phyloP scores from a whole-genome alignment of 2,888 invertebrate genomes.

The Meteorus colon region DNA sequence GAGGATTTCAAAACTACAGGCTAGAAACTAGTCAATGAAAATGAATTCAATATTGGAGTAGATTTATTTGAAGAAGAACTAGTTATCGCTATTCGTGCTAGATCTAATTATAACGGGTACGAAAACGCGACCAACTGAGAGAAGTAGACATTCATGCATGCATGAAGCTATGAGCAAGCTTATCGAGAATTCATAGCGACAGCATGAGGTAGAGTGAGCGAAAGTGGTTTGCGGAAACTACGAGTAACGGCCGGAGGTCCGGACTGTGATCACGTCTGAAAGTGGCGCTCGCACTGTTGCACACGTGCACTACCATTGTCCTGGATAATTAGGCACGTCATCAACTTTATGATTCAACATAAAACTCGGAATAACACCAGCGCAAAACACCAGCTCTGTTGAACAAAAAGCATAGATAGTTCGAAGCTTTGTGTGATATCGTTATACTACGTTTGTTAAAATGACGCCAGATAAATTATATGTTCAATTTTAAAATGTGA shows the following conservation, averaged over 20 bases:
- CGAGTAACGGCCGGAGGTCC: conserved; percentile 24
- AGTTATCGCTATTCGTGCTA: neutral
- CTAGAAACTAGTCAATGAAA: neutral
- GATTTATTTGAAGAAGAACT: neutral
- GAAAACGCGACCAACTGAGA: conserved; percentile 41
- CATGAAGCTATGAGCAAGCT: conserved; percentile 36
- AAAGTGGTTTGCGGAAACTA: conserved; percentile 21
- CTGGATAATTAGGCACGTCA: conserved; percentile 63
- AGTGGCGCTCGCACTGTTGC: conserved; percentile 33
- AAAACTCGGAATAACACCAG: conserved; percentile 52
- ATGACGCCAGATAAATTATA: too few species aligned
- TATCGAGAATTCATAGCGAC: conserved; percentile 33
- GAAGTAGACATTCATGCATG: conserved; percentile 51
- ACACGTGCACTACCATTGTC: conserved; percentile 50
- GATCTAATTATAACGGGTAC: conserved; percentile 8
- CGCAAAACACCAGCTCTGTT: neutral
- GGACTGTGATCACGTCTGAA: conserved; percentile 16
- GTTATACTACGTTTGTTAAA: too few species aligned
- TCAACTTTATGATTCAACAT: conserved; percentile 60
- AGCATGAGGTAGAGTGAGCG: conserved; percentile 35
- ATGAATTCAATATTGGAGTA: neutral
- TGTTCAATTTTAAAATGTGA: too few species aligned
- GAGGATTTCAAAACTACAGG: too few species aligned
- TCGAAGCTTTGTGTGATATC: too few species aligned
- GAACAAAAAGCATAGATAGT: too few species aligned